Percentiles rank a stretch among this genome's conserved stretches.
phyloP scores from a whole-genome alignment of 2,113 vertebrate species.

The Origma solitaria region DNA sequence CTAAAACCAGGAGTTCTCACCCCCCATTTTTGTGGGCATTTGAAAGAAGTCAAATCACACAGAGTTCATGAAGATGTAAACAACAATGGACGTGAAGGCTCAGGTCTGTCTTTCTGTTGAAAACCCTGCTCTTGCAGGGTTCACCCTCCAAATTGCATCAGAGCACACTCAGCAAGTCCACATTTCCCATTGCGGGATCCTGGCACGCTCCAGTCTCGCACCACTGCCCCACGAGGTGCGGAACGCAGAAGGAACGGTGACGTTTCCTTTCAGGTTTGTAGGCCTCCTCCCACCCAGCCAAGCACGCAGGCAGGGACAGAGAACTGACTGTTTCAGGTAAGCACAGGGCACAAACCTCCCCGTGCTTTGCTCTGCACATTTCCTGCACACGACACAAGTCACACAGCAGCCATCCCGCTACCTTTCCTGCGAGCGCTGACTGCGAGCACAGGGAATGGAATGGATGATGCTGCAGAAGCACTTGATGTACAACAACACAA shows the following conservation, averaged over 20 bases:
- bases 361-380: neutral
- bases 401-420: neutral
- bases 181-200: neutral
- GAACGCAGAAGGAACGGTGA: fast-evolving
- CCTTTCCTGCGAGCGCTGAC: neutral
- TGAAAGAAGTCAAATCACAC: neutral
- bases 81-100: neutral
- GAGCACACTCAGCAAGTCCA: neutral
- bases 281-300: neutral
- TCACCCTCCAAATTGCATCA: neutral
- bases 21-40: fast-evolving
- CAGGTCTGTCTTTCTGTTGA: neutral
- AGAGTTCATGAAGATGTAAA: neutral
- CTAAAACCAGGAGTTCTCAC: neutral
- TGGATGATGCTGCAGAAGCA: neutral
- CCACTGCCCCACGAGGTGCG: fast-evolving
- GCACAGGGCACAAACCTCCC: neutral
- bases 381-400: neutral
- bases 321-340: too few species aligned
- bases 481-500: neutral
- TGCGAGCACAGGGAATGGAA: neutral
- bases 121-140: neutral
- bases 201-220: neutral
- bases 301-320: too few species aligned
- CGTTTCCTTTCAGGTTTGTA: neutral